Evolutionary conservation across 2,113 vertebrate species (phyloP), one percentile per base, ranked within the genome.

Genomic region (Merops nubicus): DNA sequence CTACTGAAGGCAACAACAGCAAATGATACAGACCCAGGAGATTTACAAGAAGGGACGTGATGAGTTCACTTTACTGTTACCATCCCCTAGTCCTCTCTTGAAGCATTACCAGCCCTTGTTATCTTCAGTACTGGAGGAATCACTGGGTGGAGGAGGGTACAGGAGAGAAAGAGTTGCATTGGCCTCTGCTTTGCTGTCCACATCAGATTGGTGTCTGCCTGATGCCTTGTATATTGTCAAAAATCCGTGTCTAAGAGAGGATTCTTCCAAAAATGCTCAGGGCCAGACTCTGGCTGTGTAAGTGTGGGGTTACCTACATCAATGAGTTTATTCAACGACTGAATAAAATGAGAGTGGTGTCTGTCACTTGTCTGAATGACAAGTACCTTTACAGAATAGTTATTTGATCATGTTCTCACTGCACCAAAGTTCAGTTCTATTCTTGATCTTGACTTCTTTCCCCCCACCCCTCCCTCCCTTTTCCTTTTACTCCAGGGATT

Each of bases 101-200:
- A 42, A 54, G 42, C 4, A 0, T 3, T 83, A 9, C 31, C 67
- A 79, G 47, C 33, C 68, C 4, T 0, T 0, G 0, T 15, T 83
- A 17, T 38, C 15, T 26, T 51, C 0, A 0, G 33, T 9, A 17
- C 4, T 0, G 20, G 34, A 76, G 38, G 38, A 63, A 45, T 11
- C 9, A 59, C 21, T 34, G 42, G 8, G 9, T 33, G 23, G 33
- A 28, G 16, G 28, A 62, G 51, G 20, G 29, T 7, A 6, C 15
- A 13, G 50, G 31, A 60, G 14, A 19, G 9, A 6, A 62, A 65
- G 20, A 77, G 19, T 47, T 63, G 8, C 12, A 2, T 3, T 85
- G 11, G 19, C 17, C 13, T 65, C 54, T 81, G 50, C 74, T 70
- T 70, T 5, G 8, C 17, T 1, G 2, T 47, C 86, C 26, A 1